A percentile compares a stretch with the other conserved stretches of the same genome.
Conservation (phyloP, 2,797 vertebrate genomes). For the Pseudomugil tenellus region DNA sequence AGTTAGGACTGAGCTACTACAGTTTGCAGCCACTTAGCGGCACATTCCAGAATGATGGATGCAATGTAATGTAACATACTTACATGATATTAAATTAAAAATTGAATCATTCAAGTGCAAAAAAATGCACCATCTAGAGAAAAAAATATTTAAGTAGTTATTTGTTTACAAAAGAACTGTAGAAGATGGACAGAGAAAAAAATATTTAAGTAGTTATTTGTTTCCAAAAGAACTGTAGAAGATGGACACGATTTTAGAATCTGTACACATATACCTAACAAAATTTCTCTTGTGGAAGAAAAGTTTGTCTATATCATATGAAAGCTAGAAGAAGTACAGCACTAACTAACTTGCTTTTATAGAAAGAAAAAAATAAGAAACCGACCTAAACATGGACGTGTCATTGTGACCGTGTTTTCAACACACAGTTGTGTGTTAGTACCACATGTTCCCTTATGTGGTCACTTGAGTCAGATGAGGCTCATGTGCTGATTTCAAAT, state of each 20-base stretch:
- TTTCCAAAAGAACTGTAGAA: not conserved
- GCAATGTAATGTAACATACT: too few relatives aligned
- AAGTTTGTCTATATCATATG: too few relatives aligned
- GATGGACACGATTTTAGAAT: not conserved
- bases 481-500: conserved; percentile 17
- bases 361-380: not conserved
- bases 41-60: too few relatives aligned
- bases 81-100: conserved; percentile 4
- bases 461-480: conserved; percentile 9
- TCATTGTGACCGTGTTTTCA: not conserved
- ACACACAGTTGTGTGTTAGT: not conserved
- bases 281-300: too few relatives aligned
- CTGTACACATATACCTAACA: too few relatives aligned
- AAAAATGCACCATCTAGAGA: not conserved
- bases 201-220: not conserved
- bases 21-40: too few relatives aligned
- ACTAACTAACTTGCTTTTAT: not conserved
- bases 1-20: too few relatives aligned
- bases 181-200: not conserved
- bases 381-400: not conserved
- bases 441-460: not conserved
- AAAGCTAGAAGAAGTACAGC: not conserved
- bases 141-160: not conserved
- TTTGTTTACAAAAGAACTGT: not conserved
- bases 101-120: not conserved